phyloP scores from a whole-genome alignment of 2,888 invertebrate species.

The Colostygia pectinataria region DNA sequence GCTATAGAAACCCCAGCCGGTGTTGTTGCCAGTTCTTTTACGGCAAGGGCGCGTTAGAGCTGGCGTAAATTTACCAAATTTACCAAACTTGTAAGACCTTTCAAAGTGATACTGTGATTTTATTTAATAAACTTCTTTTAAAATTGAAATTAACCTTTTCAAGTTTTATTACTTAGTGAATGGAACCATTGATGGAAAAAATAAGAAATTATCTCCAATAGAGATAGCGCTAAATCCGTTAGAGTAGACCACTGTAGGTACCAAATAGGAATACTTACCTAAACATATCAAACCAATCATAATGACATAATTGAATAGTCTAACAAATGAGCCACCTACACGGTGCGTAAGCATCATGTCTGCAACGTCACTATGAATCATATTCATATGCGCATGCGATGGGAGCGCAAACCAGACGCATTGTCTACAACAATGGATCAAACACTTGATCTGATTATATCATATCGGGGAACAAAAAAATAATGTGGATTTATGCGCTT shows the following conservation, averaged over 20 bases:
- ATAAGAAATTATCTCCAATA: no score
- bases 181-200: no score
- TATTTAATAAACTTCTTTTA: no score
- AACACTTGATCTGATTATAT: slow-evolving; percentile 74
- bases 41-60: no score
- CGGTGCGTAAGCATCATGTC: slow-evolving; percentile 58
- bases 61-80: no score
- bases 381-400: slow-evolving; percentile 51
- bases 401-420: slow-evolving; percentile 72
- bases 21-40: no score
- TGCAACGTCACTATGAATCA: slow-evolving; percentile 70
- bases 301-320: slow-evolving; percentile 43
- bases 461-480: slow-evolving; percentile 64
- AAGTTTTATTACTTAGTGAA: no score
- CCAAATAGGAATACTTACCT: slow-evolving; percentile 21
- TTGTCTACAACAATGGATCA: slow-evolving; percentile 78
- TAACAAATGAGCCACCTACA: slow-evolving; percentile 55
- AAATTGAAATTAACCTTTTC: no score
- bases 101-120: no score
- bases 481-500: slow-evolving; percentile 50
- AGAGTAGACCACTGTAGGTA: slow-evolving; percentile 1
- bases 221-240: no score
- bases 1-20: no score
- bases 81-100: no score
- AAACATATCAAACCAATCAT: slow-evolving; percentile 39